These are phyloP conservation scores for Phortica variegata DNA, from an alignment of 1,140 invertebrate species.

Conservation along the genomic window DNA sequence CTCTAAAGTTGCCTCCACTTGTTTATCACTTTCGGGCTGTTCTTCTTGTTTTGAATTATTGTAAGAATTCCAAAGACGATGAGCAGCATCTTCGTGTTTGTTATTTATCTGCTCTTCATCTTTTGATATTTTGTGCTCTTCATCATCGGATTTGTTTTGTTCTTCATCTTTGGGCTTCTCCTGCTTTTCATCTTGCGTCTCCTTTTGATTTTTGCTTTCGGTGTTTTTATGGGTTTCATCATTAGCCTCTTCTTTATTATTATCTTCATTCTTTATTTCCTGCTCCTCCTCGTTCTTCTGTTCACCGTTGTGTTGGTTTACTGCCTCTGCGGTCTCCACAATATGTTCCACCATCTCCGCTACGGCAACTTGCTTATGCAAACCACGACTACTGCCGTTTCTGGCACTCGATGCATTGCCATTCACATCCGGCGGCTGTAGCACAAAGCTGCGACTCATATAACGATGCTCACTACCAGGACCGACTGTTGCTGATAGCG, in stretches of 20 bases:
- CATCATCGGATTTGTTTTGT: too few relatives aligned
- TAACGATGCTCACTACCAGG: conserved; percentile 29
- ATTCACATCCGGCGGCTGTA: conserved; percentile 29
- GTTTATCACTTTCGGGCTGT: neutral
- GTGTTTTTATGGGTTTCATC: too few relatives aligned
- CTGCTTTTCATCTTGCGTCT: neutral
- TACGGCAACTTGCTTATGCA: conserved; percentile 27
- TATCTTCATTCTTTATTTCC: neutral
- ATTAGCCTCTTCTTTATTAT: too few relatives aligned
- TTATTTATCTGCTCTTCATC: too few relatives aligned
- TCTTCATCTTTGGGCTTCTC: too few relatives aligned
- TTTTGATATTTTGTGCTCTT: too few relatives aligned
- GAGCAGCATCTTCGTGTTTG: neutral
- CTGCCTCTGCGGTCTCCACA: conserved; percentile 2
- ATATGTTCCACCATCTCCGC: conserved; percentile 6
- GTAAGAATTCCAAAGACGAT: too few relatives aligned
- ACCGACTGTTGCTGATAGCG: conserved; percentile 26
- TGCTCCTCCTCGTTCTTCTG: conserved; percentile 4
- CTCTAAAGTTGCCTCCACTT: too few relatives aligned
- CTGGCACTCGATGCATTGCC: conserved; percentile 21
- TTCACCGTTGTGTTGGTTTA: neutral
- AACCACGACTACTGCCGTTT: conserved; percentile 29
- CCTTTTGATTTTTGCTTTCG: too few relatives aligned
- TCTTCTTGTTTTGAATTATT: too few relatives aligned
- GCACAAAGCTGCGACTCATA: conserved; percentile 34